phyloP scores from a whole-genome alignment of 1,140 invertebrate genomes.

The Dufourea novaeangliae region DNA sequence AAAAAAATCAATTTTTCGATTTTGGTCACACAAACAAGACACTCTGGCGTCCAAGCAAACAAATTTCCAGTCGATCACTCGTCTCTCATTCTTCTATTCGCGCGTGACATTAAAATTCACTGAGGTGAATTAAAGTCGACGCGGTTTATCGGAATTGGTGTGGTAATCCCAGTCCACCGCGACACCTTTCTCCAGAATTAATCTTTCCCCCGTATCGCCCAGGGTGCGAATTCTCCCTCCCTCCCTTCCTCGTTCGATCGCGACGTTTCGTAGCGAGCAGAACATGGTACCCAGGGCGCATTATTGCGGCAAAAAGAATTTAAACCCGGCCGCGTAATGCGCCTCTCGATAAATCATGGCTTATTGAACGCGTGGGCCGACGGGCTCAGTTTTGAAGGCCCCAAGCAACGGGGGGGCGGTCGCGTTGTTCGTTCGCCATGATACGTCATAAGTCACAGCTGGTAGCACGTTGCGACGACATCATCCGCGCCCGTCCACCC shows the following conservation, averaged over 20 bases:
- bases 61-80: no score
- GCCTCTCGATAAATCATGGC: constrained; percentile 66
- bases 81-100: no score
- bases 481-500: constrained; percentile 54
- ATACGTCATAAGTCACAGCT: constrained; percentile 79
- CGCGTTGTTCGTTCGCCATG: constrained; percentile 64
- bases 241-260: constrained; percentile 8
- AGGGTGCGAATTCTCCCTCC: no score
- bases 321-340: constrained; percentile 48
- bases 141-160: not conserved
- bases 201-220: not conserved
- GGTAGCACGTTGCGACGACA: constrained; percentile 77
- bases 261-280: constrained; percentile 26
- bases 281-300: constrained; percentile 24
- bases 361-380: constrained; percentile 63
- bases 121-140: not conserved
- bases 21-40: no score
- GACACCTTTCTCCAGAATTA: not conserved
- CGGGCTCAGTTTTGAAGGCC: constrained; percentile 64
- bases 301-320: constrained; percentile 63
- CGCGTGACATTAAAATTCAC: no score
- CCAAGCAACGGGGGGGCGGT: constrained; percentile 41
- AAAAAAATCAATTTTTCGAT: no score
- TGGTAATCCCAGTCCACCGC: no score
- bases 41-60: no score